Percentiles rank a stretch among this genome's conserved stretches.
These are phyloP conservation scores for Listrodromus nycthemerus DNA, from an alignment of 2,888 invertebrate species.

Conservation along the genomic window DNA sequence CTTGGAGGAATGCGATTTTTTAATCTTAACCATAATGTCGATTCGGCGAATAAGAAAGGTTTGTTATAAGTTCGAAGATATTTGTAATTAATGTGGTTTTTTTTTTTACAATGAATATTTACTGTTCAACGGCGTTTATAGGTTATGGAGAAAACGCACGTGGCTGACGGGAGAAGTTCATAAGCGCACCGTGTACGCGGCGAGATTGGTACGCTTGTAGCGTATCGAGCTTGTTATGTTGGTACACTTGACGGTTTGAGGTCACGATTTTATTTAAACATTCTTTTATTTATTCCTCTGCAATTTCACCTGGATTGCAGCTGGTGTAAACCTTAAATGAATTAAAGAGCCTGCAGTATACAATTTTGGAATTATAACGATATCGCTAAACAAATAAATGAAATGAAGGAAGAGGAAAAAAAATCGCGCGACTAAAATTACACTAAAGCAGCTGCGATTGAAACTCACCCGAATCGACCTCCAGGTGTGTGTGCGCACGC, in stretches of 20 bases:
- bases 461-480: too few relatives aligned
- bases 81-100: background rate
- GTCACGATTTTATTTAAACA: too few relatives aligned
- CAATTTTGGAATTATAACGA: too few relatives aligned
- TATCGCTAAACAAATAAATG: too few relatives aligned
- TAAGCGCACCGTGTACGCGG: background rate
- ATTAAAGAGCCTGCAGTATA: too few relatives aligned
- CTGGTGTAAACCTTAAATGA: background rate
- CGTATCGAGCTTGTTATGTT: background rate
- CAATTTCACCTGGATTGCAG: background rate
- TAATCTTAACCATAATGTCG: constrained; percentile 23
- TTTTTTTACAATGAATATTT: background rate
- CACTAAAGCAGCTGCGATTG: too few relatives aligned
- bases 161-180: background rate
- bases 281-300: too few relatives aligned
- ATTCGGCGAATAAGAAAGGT: background rate
- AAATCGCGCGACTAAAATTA: too few relatives aligned
- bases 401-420: too few relatives aligned
- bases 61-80: background rate
- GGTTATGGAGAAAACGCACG: constrained; percentile 8
- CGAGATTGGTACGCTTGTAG: background rate
- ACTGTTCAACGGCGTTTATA: background rate
- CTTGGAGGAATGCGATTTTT: constrained; percentile 8
- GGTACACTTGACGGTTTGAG: background rate
- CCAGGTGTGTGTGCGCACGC: background rate